Percentiles rank a stretch among this genome's conserved stretches.
Evolutionary conservation across 2,113 vertebrate genomes (phyloP).

Genomic region (Daubentonia madagascariensis): DNA sequence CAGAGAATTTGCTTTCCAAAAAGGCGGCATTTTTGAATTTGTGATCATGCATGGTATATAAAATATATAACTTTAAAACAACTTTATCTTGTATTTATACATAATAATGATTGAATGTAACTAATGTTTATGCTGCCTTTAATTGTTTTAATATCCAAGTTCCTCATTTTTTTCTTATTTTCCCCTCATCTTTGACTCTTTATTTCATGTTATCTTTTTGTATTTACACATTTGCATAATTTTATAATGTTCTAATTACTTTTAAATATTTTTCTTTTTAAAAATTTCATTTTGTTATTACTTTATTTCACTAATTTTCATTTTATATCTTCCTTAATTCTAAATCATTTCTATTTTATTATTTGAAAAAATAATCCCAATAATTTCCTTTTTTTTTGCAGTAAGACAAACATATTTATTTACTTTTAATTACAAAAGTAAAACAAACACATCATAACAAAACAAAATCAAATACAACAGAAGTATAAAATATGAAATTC

Average conservation of each 20-base stretch:
- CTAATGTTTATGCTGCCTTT: background rate
- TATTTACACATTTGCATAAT: background rate
- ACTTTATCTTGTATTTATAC: background rate
- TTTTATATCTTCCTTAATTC: background rate
- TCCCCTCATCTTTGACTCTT: background rate
- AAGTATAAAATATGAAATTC: background rate
- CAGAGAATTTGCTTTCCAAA: background rate
- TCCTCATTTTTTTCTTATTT: background rate
- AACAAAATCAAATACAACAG: background rate
- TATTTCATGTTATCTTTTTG: background rate
- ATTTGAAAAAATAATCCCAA: background rate
- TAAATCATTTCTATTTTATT: background rate
- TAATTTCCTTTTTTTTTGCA: background rate
- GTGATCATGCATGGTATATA: background rate
- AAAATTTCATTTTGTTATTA: background rate
- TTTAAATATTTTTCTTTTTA: background rate
- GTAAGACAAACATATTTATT: background rate
- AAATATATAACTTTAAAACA: background rate
- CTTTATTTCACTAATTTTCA: background rate
- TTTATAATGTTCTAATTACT: background rate
- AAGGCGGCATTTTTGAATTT: background rate
- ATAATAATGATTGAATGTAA: background rate
- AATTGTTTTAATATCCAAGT: background rate
- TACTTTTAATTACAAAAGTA: constrained; percentile 12
- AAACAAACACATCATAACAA: background rate